phyloP scores from a whole-genome alignment of 1,140 invertebrate genomes.

The Trichonephila clavata region DNA sequence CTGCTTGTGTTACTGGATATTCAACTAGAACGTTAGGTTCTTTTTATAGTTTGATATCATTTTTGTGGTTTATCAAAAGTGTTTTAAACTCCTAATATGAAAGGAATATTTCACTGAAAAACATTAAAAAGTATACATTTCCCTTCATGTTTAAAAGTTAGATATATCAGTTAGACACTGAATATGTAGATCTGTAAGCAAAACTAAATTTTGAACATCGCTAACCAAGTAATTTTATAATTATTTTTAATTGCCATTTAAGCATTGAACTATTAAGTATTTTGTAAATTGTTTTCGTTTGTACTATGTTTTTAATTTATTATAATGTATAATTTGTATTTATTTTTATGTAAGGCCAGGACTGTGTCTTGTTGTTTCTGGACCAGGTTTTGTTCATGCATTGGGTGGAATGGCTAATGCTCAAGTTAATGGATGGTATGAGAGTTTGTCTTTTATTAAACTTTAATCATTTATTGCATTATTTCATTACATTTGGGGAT shows the following conservation, averaged over 20 bases:
- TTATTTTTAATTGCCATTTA: too few species aligned
- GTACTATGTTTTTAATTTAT: background rate
- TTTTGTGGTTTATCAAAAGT: background rate
- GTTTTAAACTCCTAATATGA: background rate
- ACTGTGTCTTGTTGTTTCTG: slow-evolving; percentile 95
- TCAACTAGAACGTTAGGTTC: slow-evolving; percentile 81
- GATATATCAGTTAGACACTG: background rate
- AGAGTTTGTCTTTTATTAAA: background rate
- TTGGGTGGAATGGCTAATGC: slow-evolving; percentile 97
- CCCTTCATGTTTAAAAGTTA: background rate
- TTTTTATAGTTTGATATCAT: background rate
- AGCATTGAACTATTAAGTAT: too few species aligned
- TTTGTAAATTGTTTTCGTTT: slow-evolving; percentile 27
- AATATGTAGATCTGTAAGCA: background rate
- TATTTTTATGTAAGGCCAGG: slow-evolving; percentile 86
- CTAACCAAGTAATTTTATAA: too few species aligned
- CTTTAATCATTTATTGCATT: too few species aligned
- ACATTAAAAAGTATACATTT: background rate
- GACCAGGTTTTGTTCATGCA: slow-evolving; percentile 95
- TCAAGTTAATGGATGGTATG: slow-evolving; percentile 95
- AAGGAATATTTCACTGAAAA: background rate
- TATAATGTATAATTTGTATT: background rate
- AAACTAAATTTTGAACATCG: background rate
- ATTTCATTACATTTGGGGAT: too few species aligned
- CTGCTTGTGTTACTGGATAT: slow-evolving; percentile 93